Evolutionary conservation across 2,888 invertebrate species (phyloP).

Genomic region (Brenthis ino): DNA sequence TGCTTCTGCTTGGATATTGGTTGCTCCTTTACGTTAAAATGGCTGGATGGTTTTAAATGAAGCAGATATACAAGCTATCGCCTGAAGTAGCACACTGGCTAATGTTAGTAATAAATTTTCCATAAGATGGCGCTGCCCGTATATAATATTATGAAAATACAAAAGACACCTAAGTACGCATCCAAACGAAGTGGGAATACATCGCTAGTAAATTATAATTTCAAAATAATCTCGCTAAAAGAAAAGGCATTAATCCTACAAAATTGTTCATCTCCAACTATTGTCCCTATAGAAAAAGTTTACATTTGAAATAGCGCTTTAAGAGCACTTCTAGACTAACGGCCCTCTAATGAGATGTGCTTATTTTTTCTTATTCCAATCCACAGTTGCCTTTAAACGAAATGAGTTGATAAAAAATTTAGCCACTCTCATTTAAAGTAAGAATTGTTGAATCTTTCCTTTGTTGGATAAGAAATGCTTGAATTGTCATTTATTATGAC

Average conservation of each 20-base stretch:
- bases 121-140: no score
- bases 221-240: not conserved
- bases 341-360: slow-evolving; percentile 31
- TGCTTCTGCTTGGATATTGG: no score
- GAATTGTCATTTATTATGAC: slow-evolving; percentile 23
- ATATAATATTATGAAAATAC: no score
- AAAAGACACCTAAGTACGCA: not conserved
- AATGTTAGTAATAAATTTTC: no score
- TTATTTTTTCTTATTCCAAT: slow-evolving; percentile 28
- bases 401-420: slow-evolving; percentile 28
- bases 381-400: slow-evolving; percentile 26
- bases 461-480: slow-evolving; percentile 21
- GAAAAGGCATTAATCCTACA: not conserved
- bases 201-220: not conserved
- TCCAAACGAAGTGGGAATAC: not conserved
- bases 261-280: not conserved
- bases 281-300: slow-evolving; percentile 23
- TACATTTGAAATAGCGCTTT: slow-evolving; percentile 21
- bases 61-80: no score
- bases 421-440: slow-evolving; percentile 30
- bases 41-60: no score
- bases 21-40: no score
- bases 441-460: slow-evolving; percentile 24
- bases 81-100: no score
- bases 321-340: slow-evolving; percentile 24